A percentile compares a stretch with the other conserved stretches of the same genome.
phyloP scores from a whole-genome alignment of 1,140 invertebrate species.

The Papilio machaon region DNA sequence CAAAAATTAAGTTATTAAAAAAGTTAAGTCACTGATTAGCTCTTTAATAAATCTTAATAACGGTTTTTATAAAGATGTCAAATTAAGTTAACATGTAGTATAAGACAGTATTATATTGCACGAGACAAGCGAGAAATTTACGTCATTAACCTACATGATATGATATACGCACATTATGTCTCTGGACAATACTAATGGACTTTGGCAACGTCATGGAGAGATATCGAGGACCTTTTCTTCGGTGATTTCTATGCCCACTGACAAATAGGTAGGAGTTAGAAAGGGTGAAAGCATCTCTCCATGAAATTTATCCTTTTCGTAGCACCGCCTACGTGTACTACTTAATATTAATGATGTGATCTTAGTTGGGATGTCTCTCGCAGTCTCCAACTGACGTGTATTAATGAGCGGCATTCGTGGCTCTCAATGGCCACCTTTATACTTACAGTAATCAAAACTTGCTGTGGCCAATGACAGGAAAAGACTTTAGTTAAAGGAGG shows the following conservation, averaged over 20 bases:
- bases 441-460: slow-evolving; percentile 46
- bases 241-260: slow-evolving; percentile 55
- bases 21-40: not conserved
- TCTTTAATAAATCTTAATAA: not conserved
- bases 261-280: slow-evolving; percentile 71
- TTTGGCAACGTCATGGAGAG: slow-evolving; percentile 36
- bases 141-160: slow-evolving; percentile 44
- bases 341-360: slow-evolving; percentile 81
- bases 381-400: slow-evolving; percentile 72
- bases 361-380: slow-evolving; percentile 74
- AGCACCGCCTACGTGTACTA: slow-evolving; percentile 70
- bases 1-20: too few species aligned
- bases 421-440: slow-evolving; percentile 54
- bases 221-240: slow-evolving; percentile 50
- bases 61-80: not conserved
- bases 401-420: slow-evolving; percentile 74
- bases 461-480: slow-evolving; percentile 14
- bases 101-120: slow-evolving; percentile 31
- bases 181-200: slow-evolving; percentile 32
- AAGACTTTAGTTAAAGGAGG: not conserved
- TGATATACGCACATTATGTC: slow-evolving; percentile 6
- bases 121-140: slow-evolving; percentile 58
- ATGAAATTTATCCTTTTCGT: slow-evolving; percentile 70
- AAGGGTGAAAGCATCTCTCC: slow-evolving; percentile 77
- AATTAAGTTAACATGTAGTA: not conserved